Conservation (phyloP, 2,888 invertebrate species). For the Anagyrus pseudococci region DNA sequence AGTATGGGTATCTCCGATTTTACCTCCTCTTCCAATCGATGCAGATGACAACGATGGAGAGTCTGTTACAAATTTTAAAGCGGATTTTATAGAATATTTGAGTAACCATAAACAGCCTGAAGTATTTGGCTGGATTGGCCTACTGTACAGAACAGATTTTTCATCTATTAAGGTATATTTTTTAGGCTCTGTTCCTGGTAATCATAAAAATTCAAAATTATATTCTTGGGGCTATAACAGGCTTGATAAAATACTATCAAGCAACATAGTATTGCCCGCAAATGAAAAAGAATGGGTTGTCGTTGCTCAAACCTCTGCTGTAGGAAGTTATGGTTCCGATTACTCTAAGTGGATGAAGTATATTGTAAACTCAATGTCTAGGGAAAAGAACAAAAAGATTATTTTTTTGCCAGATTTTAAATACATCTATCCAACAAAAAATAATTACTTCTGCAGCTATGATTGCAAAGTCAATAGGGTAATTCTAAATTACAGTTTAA, state of each 20-base stretch:
- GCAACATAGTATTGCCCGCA: constrained; percentile 67
- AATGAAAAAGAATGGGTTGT: constrained; percentile 71
- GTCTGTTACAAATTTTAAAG: constrained; percentile 84
- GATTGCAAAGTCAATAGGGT: constrained; percentile 86
- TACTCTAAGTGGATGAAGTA: constrained; percentile 77
- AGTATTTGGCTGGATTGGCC: constrained; percentile 75
- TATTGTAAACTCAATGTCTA: constrained; percentile 70
- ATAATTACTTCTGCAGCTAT: constrained; percentile 83
- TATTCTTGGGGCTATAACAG: constrained; percentile 70
- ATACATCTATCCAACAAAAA: constrained; percentile 77
- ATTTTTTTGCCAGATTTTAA: constrained; percentile 66
- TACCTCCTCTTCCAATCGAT: constrained; percentile 69
- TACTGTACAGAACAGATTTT: constrained; percentile 81
- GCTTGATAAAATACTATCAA: constrained; percentile 63
- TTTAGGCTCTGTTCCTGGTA: constrained; percentile 85
- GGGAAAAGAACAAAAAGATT: constrained; percentile 65
- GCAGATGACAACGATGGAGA: constrained; percentile 72
- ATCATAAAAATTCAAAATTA: constrained; percentile 67
- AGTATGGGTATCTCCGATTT: constrained; percentile 86
- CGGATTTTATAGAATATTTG: constrained; percentile 79
- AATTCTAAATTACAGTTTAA: constrained; percentile 83
- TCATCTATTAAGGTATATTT: constrained; percentile 83
- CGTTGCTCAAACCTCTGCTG: constrained; percentile 87
- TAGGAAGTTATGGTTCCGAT: constrained; percentile 82
- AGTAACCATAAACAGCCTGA: constrained; percentile 73